Evolutionary conservation across 2,113 vertebrate species (phyloP).

Genomic region (Hystrix brachyura): DNA sequence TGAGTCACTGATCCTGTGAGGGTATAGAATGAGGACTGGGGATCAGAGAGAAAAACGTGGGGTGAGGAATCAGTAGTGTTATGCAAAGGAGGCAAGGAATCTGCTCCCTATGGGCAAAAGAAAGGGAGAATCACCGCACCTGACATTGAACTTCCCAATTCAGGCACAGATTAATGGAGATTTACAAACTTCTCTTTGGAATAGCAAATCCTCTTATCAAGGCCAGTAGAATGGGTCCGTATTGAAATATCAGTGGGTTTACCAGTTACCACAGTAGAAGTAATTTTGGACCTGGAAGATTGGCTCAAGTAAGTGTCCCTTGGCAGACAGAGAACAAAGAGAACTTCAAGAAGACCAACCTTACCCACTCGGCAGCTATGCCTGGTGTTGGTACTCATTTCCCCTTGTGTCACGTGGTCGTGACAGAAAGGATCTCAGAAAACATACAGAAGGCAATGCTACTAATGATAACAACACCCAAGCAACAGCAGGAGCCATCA

Average conservation of each 20-base stretch:
- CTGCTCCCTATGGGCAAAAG: background rate
- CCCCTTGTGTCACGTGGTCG: background rate
- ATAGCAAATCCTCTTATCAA: background rate
- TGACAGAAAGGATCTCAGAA: background rate
- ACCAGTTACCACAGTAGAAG: background rate
- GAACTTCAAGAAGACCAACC: background rate
- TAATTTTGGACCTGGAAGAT: background rate
- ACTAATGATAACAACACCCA: background rate
- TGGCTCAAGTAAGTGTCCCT: background rate
- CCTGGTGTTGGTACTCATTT: background rate
- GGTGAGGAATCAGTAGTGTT: background rate
- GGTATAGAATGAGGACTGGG: accelerated
- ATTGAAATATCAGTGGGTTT: background rate
- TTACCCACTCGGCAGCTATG: background rate
- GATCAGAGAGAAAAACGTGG: background rate
- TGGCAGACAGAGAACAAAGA: background rate
- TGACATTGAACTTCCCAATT: background rate
- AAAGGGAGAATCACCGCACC: accelerated
- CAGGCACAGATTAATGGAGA: background rate
- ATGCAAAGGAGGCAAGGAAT: background rate
- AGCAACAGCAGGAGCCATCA: background rate
- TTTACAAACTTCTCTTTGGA: background rate
- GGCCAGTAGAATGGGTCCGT: background rate
- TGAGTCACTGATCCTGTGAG: background rate
- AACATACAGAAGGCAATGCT: background rate